Conservation (phyloP, 2,113 vertebrate genomes). For the Axis porcinus region DNA sequence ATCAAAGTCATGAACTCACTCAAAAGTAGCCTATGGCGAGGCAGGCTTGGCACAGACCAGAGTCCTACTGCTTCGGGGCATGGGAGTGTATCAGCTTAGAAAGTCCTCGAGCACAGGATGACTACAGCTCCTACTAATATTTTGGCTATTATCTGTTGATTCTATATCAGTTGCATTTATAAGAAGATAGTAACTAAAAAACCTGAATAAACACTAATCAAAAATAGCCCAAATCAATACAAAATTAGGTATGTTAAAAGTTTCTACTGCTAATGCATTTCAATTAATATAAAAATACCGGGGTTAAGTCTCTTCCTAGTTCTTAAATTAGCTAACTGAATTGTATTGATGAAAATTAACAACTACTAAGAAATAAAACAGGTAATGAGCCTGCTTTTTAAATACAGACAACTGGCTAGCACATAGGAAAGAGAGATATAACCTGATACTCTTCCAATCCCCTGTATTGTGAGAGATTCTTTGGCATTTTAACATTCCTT, state of each 20-base stretch:
- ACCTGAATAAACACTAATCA: not conserved
- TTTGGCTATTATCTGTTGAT: not conserved
- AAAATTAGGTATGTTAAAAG: not conserved
- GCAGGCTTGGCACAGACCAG: not conserved
- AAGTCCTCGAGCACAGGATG: not conserved
- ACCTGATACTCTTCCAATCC: not conserved
- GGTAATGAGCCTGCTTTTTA: not conserved
- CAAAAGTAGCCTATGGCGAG: not conserved
- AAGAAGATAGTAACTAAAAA: not conserved
- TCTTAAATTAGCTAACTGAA: slow-evolving; percentile 12
- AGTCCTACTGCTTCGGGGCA: not conserved
- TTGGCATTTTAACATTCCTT: not conserved
- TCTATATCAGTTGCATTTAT: not conserved
- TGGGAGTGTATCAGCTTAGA: not conserved
- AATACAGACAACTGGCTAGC: not conserved
- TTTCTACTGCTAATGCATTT: not conserved
- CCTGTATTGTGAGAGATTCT: not conserved
- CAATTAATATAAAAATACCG: not conserved
- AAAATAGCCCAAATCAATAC: not conserved
- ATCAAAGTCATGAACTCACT: not conserved
- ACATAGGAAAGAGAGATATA: not conserved
- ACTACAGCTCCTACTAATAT: not conserved
- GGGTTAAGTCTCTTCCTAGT: not conserved
- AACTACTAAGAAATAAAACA: not conserved
- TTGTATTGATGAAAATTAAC: not conserved